Base-by-base conservation (phyloP, 2,888 invertebrate genomes). In the Scrobipalpa atriplicella region DNA sequence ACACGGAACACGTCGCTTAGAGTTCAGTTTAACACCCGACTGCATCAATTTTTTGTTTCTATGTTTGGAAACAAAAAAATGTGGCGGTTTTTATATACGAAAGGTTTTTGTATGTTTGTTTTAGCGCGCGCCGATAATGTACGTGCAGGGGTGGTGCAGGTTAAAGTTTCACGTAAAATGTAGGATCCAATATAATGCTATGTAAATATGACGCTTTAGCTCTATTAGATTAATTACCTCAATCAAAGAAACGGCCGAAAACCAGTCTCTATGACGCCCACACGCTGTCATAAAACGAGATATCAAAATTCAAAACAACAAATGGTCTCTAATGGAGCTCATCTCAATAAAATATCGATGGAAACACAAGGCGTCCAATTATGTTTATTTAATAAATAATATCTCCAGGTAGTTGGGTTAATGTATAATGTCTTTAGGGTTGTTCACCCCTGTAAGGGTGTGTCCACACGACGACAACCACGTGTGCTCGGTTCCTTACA, bases 91-190 rank as follows among this genome's bases (percentile, higher is more conserved):
- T 89, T 89, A 78, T 85, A 78, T 85, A 77, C 73, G 70, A 67
- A 71, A 71, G 74, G 69, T 80, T 86, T 90, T 89, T 90, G 76
- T 86, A 73, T 89, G 83, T 90, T 90, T 90, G 83, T 84, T 84
- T 89, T 87, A 86, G 84, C 88, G 83, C 84, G 82, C 78, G 84
- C 78, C 82, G 85, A 85, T 89, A 86, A 82, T 76, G 77, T 72
- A 75, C 64, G 70, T 18, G 13, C 51, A 51, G 62, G 62, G 67
- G 18, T 64, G 67, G n/a, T 62, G 67, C 64, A 58, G 38, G 38
- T 3, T 6, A 10, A 39, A 39, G 2, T 11, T 43, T 47, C 16
- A 47, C 47, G n/a, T 47, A 13, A 47, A n/a, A 47, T 47, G 16
- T 47, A n/a, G 16, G n/a, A 6, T 47, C 47, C n/a, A n/a, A n/a